Evolutionary conservation across 2,888 invertebrate species (phyloP).

Genomic region (Linnaemya vulpina): DNA sequence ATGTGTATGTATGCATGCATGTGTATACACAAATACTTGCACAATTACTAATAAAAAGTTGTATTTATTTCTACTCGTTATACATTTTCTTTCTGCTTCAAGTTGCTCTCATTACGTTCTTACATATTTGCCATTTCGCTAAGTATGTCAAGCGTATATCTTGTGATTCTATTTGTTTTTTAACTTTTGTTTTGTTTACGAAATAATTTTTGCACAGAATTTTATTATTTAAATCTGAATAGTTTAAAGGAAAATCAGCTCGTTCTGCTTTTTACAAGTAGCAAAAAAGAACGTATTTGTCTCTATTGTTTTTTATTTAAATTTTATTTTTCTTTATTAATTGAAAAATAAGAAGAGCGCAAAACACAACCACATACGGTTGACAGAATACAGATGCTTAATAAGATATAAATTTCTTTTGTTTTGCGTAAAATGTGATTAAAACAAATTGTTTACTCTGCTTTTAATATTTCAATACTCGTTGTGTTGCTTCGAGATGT

Average conservation of each 20-base stretch:
- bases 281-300: conserved; percentile 2
- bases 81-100: background rate
- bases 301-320: background rate
- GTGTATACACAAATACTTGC: conserved; percentile 9
- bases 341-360: background rate
- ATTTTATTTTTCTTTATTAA: conserved; percentile 1
- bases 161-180: background rate
- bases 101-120: conserved; percentile 4
- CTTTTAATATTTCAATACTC: background rate
- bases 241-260: background rate
- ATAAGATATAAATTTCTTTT: background rate
- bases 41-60: conserved; percentile 49
- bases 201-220: conserved; percentile 7
- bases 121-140: conserved; percentile 10
- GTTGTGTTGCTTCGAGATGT: background rate
- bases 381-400: conserved; percentile 38
- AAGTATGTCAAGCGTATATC: conserved; percentile 31
- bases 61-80: conserved; percentile 7
- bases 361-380: background rate
- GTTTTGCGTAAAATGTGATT: background rate
- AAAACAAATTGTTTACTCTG: conserved; percentile 36
- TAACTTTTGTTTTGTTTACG: conserved; percentile 18
- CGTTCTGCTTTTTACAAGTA: conserved; percentile 10
- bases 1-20: too few species aligned
- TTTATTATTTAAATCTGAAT: background rate